phyloP scores from a whole-genome alignment of 1,140 invertebrate genomes.

The Leptoteleia sp. region DNA sequence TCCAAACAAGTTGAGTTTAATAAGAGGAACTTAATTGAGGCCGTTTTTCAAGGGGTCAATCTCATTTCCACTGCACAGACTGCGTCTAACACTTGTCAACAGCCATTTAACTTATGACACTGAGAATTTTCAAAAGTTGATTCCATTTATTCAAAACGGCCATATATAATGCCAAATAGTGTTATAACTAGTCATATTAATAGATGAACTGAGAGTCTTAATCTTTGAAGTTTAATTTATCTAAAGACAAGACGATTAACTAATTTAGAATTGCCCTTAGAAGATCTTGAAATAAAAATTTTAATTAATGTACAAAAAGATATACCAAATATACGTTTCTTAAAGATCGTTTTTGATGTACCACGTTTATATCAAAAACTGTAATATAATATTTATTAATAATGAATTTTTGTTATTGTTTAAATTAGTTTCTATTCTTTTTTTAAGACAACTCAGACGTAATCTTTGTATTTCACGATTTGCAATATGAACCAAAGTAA shows the following conservation, averaged over 20 bases:
- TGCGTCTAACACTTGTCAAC: conserved; percentile 7
- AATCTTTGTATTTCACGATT: conserved; percentile 2
- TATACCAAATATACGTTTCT: no score
- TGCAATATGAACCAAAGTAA: conserved; percentile 39
- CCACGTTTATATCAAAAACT: no score
- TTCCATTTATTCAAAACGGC: neutral
- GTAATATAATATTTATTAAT: no score
- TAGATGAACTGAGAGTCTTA: conserved; percentile 22
- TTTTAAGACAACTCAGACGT: neutral
- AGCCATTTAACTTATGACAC: conserved; percentile 31
- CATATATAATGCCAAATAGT: conserved; percentile 53
- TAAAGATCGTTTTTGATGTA: no score
- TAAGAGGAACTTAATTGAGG: conserved; percentile 36
- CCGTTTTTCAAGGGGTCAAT: conserved; percentile 46
- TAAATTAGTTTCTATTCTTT: no score
- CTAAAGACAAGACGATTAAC: neutral
- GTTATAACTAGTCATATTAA: conserved; percentile 46
- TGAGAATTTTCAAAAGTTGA: neutral
- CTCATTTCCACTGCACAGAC: conserved; percentile 36
- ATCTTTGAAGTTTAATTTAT: conserved; percentile 7
- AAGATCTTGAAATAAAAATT: neutral
- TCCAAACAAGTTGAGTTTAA: conserved; percentile 33
- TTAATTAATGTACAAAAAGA: no score
- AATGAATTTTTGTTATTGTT: no score
- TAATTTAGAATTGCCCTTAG: conserved; percentile 16